Base-by-base conservation (phyloP, 2,888 invertebrate species). In the Noctua comes region DNA sequence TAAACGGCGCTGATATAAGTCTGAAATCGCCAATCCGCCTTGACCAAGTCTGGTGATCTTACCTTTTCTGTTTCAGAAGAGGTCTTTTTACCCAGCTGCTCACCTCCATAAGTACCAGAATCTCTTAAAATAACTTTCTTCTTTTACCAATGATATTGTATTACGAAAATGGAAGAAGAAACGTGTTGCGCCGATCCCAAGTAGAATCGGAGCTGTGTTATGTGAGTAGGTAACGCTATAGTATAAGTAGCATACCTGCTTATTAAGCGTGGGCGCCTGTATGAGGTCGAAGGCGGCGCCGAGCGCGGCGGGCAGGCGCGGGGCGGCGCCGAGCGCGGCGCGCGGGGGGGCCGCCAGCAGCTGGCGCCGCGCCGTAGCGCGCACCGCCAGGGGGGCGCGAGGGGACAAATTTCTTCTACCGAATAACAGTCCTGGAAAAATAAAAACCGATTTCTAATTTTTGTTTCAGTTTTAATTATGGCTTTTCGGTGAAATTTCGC, bases 231-330 rank as follows among this genome's bases (percentile, higher is more conserved):
- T 0, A 16, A 46, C 0, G 46, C 13, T 13, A 16, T 3, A 21
- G 24, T 54, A 10, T 54, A n/a, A 62, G 31, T 64, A 18, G 0
- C 8, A 3, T n/a, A 95, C 97, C 94, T 97, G 97, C 93, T 98
- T 98, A 87, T 98, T 98, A 5, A 97, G 94, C 13, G 97, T 95
- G 24, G 97, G 97, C 82, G 96, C 94, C 93, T 98, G 97, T 76
- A 97, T 84, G n/a, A 95, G 86, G 43, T 95, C 95, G 81, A 97
- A 93, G 68, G 97, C 97, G 2, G 86, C 87, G 73, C 84, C 69
- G n/a, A 96, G 89, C 0, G 97, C 93, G 0, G 88, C 79, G 2
- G 93, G 94, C 24, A 3, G 1, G 2, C 93, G 94, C 24, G 4
- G 1, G 91, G 85, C 8, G 94, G 94, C 1, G 94, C 76, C 16